Evolutionary conservation across 2,888 invertebrate species (phyloP).

Genomic region (Sthenelais limicola): DNA sequence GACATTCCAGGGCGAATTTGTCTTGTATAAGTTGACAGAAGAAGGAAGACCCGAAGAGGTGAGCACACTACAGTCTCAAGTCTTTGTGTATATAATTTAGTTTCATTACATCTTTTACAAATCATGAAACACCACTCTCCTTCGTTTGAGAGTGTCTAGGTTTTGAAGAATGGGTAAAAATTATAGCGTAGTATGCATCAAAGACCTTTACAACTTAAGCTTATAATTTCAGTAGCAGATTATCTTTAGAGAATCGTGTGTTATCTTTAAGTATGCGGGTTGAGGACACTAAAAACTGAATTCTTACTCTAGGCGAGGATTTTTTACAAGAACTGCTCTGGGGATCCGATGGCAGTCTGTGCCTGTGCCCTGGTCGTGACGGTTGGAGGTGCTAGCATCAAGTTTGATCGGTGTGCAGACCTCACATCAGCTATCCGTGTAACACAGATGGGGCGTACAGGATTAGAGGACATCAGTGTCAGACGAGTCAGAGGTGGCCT

Average conservation of each 20-base stretch:
- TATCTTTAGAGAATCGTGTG: too few relatives aligned
- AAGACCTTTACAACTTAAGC: too few relatives aligned
- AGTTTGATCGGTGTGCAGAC: conserved; percentile 53
- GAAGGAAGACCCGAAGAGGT: conserved; percentile 59
- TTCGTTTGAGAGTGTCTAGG: not conserved
- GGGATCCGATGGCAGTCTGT: conserved; percentile 48
- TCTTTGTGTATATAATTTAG: not conserved
- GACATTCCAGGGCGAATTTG: conserved; percentile 61
- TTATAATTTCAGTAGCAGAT: too few relatives aligned
- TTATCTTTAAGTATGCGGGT: conserved; percentile 1
- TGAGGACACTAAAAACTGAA: not conserved
- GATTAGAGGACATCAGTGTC: conserved; percentile 48
- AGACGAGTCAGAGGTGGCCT: conserved; percentile 54
- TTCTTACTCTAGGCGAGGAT: conserved; percentile 56
- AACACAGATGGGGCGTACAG: not conserved
- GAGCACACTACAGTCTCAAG: conserved; percentile 14
- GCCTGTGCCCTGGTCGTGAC: conserved; percentile 56
- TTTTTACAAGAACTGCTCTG: conserved; percentile 51
- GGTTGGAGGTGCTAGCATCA: conserved; percentile 57
- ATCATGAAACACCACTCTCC: too few relatives aligned
- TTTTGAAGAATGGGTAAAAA: too few relatives aligned
- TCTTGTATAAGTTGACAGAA: conserved; percentile 57
- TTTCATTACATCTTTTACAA: conserved; percentile 1
- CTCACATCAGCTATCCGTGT: conserved; percentile 50
- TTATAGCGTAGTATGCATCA: too few relatives aligned